Evolutionary conservation across 2,888 invertebrate species (phyloP).

Genomic region (Bursaphelenchus okinawaensis): DNA sequence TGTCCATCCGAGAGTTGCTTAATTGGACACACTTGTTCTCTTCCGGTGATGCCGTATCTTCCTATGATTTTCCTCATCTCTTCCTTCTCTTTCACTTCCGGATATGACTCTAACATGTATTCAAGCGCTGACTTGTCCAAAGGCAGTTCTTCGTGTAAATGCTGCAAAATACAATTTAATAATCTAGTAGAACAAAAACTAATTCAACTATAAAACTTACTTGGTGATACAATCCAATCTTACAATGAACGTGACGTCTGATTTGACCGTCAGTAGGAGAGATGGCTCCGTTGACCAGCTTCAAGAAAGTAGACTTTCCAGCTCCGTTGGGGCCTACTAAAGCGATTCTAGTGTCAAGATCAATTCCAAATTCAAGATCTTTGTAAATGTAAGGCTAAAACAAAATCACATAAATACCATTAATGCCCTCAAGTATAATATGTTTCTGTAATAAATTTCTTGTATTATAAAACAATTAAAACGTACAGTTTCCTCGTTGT

Average conservation of each 20-base stretch:
- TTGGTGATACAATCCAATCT: conserved; percentile 19
- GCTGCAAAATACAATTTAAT: conserved; percentile 61
- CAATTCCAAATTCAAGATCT: conserved; percentile 95
- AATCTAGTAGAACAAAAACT: too few relatives aligned
- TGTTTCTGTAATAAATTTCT: too few relatives aligned
- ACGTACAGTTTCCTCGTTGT: conserved; percentile 62
- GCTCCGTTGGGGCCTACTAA: conserved; percentile 75
- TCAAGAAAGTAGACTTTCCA: conserved; percentile 93
- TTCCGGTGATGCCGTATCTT: conserved; percentile 89
- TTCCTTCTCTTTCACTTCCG: conserved; percentile 91
- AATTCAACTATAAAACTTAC: background rate
- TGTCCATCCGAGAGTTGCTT: conserved; percentile 93
- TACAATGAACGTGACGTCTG: conserved; percentile 84
- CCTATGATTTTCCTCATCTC: conserved; percentile 99
- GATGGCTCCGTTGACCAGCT: conserved; percentile 88
- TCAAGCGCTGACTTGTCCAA: conserved; percentile 88
- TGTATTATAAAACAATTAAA: too few relatives aligned
- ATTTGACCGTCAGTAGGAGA: conserved; percentile 93
- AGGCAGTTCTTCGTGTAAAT: conserved; percentile 90
- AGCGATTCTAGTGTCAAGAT: conserved; percentile 88
- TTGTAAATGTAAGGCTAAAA: conserved; percentile 81
- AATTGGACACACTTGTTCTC: conserved; percentile 91
- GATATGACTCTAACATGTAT: conserved; percentile 95
- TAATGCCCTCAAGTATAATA: too few relatives aligned
- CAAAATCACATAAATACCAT: conserved; percentile 11